phyloP scores from a whole-genome alignment of 1,140 invertebrate genomes.

The Argopecten irradians region DNA sequence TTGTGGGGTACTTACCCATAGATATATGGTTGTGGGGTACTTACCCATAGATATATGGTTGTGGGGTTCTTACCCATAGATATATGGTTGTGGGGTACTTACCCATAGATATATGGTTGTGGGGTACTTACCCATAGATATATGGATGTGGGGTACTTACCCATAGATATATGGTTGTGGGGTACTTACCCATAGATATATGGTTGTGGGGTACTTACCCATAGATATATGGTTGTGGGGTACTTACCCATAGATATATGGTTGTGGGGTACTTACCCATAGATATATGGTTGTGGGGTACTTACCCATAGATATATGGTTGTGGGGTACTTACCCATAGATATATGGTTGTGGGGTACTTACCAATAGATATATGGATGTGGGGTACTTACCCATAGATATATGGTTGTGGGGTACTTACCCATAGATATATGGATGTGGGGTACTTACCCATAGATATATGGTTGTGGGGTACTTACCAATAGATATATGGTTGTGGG shows the following conservation, averaged over 20 bases:
- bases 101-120: not conserved
- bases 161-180: too few species aligned
- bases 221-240: not conserved
- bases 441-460: not conserved
- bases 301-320: too few species aligned
- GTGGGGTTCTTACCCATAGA: not conserved
- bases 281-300: not conserved
- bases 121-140: not conserved
- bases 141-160: not conserved
- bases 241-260: not conserved
- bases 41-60: not conserved
- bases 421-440: not conserved
- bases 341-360: not conserved
- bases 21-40: not conserved
- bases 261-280: not conserved
- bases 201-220: not conserved
- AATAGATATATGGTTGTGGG: not conserved
- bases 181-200: not conserved
- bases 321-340: too few species aligned
- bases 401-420: not conserved
- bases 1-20: too few species aligned
- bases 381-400: not conserved
- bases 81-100: not conserved
- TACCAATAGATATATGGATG: not conserved
- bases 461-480: too few species aligned